Conservation (phyloP, 2,888 invertebrate species). For the Enchytraeus crypticus region DNA sequence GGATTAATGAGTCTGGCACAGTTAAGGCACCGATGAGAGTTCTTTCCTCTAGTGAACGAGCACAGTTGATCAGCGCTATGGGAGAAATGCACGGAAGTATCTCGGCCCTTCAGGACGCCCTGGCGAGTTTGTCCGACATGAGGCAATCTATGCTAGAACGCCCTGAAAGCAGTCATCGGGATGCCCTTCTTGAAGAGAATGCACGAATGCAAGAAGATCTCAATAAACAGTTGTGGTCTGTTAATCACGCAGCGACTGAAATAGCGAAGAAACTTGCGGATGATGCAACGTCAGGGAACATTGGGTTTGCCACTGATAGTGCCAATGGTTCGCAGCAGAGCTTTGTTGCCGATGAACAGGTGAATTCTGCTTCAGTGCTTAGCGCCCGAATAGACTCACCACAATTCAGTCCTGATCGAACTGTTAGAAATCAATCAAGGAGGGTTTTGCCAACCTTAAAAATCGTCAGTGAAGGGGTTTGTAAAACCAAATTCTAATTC, state of each 20-base stretch:
- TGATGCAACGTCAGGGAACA: neutral
- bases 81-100: neutral
- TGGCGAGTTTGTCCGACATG: neutral
- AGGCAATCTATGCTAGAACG: slow-evolving; percentile 1
- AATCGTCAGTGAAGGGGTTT: too few species aligned
- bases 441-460: too few species aligned
- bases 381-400: too few species aligned
- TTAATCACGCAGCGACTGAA: neutral
- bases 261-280: neutral
- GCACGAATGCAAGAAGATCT: slow-evolving; percentile 8
- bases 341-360: too few species aligned
- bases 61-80: neutral
- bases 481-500: too few species aligned
- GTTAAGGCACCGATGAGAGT: too few species aligned
- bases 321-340: too few species aligned
- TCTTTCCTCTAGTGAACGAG: neutral
- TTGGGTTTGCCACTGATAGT: too few species aligned
- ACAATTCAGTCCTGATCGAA: too few species aligned
- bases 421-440: too few species aligned
- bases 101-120: neutral
- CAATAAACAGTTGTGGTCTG: neutral
- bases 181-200: slow-evolving; percentile 3
- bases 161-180: neutral
- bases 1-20: too few species aligned
- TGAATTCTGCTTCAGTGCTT: too few species aligned